phyloP scores from a whole-genome alignment of 1,140 invertebrate species.

The Drosophila sp. region DNA sequence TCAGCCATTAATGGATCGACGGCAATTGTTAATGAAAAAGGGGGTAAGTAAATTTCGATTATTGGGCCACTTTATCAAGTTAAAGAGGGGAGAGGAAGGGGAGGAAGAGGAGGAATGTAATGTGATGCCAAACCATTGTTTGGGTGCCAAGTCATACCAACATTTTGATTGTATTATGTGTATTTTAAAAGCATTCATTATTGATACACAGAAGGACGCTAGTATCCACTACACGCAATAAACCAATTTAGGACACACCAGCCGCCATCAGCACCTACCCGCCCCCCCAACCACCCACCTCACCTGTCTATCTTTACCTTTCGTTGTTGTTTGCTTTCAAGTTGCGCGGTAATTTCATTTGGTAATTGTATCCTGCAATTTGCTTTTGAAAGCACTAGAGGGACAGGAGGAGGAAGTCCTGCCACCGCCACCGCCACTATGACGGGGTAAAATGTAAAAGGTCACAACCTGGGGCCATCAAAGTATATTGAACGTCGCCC shows the following conservation, averaged over 20 bases:
- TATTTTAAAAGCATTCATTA: slow-evolving; percentile 50
- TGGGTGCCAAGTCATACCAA: not conserved
- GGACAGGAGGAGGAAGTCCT: not conserved
- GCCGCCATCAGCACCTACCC: not conserved
- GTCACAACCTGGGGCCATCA: slow-evolving; percentile 17
- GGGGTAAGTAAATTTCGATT: not conserved
- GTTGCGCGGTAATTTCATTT: slow-evolving; percentile 59
- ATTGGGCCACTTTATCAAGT: slow-evolving; percentile 17
- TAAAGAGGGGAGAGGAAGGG: not conserved
- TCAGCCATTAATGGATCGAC: not conserved
- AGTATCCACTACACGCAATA: slow-evolving; percentile 54
- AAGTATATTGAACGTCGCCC: slow-evolving; percentile 1
- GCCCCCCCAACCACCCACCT: not conserved
- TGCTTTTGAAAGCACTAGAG: slow-evolving; percentile 20
- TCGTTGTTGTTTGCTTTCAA: slow-evolving; percentile 57
- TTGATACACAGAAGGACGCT: slow-evolving; percentile 33
- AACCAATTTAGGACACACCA: slow-evolving; percentile 56
- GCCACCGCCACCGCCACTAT: not conserved
- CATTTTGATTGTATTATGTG: slow-evolving; percentile 44
- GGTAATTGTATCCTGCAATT: slow-evolving; percentile 59
- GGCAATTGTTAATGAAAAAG: slow-evolving; percentile 1
- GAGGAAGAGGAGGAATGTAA: not conserved
- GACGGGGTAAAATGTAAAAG: slow-evolving; percentile 31
- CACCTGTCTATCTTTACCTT: not conserved
- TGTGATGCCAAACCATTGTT: slow-evolving; percentile 28